A percentile compares a stretch with the other conserved stretches of the same genome.
Evolutionary conservation across 2,113 vertebrate species (phyloP).

Genomic region (Bos taurus): ARS-UCD2.0 NC_037330.1:62475501-62476000

Average conservation of each 20-base stretch:
- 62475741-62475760: constrained; percentile 81
- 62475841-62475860: constrained; percentile 82
- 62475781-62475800: constrained; percentile 86
- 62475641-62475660: constrained; percentile 58
- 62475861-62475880: constrained; percentile 75
- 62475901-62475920: constrained; percentile 83
- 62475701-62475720: constrained; percentile 84
- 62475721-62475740: constrained; percentile 91
- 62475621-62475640: constrained; percentile 61
- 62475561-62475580: constrained; percentile 72
- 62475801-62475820: constrained; percentile 75
- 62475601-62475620: constrained; percentile 62
- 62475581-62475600: constrained; percentile 73
- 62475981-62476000: constrained; percentile 80
- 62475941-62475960: constrained; percentile 81
- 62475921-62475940: constrained; percentile 85
- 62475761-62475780: constrained; percentile 80
- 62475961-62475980: constrained; percentile 84
- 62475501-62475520: constrained; percentile 75
- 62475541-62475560: constrained; percentile 70
- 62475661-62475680: constrained; percentile 67
- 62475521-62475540: constrained; percentile 69
- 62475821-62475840: constrained; percentile 80
- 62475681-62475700: constrained; percentile 72
- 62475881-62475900: constrained; percentile 80